phyloP scores from a whole-genome alignment of 2,113 vertebrate genomes.

The Tachycineta bicolor region DNA sequence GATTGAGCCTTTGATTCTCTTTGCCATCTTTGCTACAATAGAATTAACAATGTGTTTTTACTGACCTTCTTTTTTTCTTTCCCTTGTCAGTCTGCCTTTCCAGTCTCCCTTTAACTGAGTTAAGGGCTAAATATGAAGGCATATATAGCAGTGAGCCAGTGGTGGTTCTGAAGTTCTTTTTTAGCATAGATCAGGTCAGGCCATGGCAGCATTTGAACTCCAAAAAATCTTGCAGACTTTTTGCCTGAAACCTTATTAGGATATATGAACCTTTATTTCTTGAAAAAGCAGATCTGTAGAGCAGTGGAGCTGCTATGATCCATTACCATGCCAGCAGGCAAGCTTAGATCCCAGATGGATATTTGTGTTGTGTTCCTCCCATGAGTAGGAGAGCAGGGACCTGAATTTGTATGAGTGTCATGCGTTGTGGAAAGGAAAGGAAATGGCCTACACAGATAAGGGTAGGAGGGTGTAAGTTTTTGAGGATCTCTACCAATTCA shows the following conservation, averaged over 20 bases:
- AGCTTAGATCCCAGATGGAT: background rate
- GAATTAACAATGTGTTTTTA: background rate
- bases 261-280: background rate
- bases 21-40: background rate
- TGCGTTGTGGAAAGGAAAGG: background rate
- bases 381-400: background rate
- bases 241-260: background rate
- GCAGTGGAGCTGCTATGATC: background rate
- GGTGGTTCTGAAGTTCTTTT: background rate
- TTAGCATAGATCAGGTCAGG: background rate
- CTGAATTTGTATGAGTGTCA: background rate
- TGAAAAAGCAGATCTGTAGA: background rate
- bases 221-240: background rate
- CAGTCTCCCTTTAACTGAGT: background rate
- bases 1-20: background rate
- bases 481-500: background rate
- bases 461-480: background rate
- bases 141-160: background rate
- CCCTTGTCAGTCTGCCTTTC: background rate
- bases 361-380: background rate
- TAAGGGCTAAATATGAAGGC: background rate
- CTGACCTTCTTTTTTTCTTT: background rate
- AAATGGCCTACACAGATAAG: background rate
- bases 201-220: background rate
- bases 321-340: background rate